These are phyloP conservation scores for Drosophila mercatorum DNA, from an alignment of 2,888 invertebrate species.

Conservation along the genomic window DNA sequence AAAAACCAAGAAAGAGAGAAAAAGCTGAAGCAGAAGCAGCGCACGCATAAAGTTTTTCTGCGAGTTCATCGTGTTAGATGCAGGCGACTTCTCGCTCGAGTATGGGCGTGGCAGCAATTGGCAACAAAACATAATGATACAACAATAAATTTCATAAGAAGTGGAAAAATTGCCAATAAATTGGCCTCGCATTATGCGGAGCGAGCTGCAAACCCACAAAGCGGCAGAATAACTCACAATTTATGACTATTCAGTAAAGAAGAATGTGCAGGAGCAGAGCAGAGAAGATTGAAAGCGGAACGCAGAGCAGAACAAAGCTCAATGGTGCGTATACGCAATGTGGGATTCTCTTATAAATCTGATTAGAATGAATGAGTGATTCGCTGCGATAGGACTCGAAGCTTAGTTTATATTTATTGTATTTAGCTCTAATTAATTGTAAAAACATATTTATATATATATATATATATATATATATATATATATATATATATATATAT, in stretches of 20 bases:
- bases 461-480: not conserved
- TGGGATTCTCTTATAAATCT: not conserved
- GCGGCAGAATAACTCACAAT: constrained; percentile 42
- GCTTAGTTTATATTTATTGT: too few species aligned
- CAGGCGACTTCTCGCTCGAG: constrained; percentile 7
- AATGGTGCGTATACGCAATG: not conserved
- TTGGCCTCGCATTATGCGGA: constrained; percentile 55
- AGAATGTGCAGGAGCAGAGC: not conserved
- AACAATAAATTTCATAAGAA: constrained; percentile 29
- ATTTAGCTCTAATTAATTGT: not conserved
- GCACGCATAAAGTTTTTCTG: constrained; percentile 44
- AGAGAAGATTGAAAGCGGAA: not conserved
- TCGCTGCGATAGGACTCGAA: not conserved
- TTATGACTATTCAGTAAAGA: constrained; percentile 68
- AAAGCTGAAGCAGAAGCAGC: not conserved
- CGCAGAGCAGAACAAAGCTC: not conserved
- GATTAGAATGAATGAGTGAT: not conserved
- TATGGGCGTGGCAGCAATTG: constrained; percentile 30
- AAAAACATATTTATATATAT: not conserved
- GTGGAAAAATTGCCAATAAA: constrained; percentile 71
- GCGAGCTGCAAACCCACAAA: constrained; percentile 30
- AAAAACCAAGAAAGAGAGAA: not conserved
- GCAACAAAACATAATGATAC: constrained; percentile 14
- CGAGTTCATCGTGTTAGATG: constrained; percentile 40
- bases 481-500: not conserved